Conservation (phyloP, 1,140 invertebrate genomes). For the Onthophagus taurus region DNA sequence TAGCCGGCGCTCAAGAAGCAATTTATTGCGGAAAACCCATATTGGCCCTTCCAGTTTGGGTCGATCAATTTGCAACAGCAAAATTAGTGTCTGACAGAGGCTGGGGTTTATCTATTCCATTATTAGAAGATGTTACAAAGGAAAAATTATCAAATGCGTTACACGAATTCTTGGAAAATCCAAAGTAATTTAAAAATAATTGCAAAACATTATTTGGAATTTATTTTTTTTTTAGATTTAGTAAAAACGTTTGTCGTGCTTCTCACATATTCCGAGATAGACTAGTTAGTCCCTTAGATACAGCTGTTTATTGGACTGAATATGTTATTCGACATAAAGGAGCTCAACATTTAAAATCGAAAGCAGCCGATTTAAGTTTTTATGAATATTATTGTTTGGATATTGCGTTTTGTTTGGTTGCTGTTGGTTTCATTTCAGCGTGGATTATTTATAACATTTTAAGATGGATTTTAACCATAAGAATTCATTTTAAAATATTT, state of each 20-base stretch:
- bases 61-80: no score
- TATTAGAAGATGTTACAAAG: no score
- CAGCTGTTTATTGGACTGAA: slow-evolving; percentile 34
- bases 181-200: slow-evolving; percentile 1
- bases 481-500: no score
- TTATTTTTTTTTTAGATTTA: slow-evolving; percentile 17
- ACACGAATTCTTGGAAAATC: no score
- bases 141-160: no score
- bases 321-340: slow-evolving; percentile 31
- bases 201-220: not conserved
- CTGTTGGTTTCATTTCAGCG: not conserved
- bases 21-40: slow-evolving; percentile 41
- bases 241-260: no score
- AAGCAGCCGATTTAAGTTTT: slow-evolving; percentile 20
- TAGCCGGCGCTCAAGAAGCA: slow-evolving; percentile 40
- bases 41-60: slow-evolving; percentile 41
- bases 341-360: slow-evolving; percentile 22
- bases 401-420: slow-evolving; percentile 9
- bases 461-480: no score
- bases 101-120: no score
- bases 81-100: no score
- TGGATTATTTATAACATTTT: no score
- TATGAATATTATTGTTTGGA: slow-evolving; percentile 25
- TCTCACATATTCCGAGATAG: slow-evolving; percentile 20
- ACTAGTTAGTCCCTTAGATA: slow-evolving; percentile 27